Percentiles rank a stretch among this genome's conserved stretches.
These are phyloP conservation scores for Selene dorsalis DNA, from an alignment of 2,797 vertebrate species.

Conservation along the genomic window DNA sequence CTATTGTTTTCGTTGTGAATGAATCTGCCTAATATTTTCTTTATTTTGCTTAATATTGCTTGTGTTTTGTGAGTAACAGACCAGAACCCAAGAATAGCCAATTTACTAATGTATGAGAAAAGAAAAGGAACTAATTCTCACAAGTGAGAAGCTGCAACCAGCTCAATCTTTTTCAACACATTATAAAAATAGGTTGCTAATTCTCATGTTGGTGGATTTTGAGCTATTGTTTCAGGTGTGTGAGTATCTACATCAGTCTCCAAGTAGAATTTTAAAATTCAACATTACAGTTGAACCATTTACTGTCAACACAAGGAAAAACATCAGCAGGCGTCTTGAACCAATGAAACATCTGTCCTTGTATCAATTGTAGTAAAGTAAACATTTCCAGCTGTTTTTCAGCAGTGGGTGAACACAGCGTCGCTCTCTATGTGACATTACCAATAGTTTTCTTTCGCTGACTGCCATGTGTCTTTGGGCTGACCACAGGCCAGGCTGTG, in stretches of 20 bases:
- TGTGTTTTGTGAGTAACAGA: too few species aligned
- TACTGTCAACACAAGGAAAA: not conserved
- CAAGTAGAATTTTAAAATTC: not conserved
- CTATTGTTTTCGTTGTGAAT: not conserved
- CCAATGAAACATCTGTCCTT: slow-evolving; percentile 28
- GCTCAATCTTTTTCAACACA: not conserved
- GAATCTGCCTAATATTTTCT: not conserved
- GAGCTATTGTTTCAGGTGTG: not conserved
- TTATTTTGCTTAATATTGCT: not conserved
- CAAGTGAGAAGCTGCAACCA: not conserved
- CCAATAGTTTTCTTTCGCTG: slow-evolving; percentile 54
- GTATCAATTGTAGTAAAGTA: slow-evolving; percentile 38
- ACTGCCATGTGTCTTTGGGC: slow-evolving; percentile 57
- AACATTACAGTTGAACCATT: not conserved
- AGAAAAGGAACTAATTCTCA: too few species aligned
- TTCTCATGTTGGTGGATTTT: not conserved
- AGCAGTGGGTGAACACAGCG: slow-evolving; percentile 21
- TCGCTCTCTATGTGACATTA: slow-evolving; percentile 42
- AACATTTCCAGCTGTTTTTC: slow-evolving; percentile 49
- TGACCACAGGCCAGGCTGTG: slow-evolving; percentile 69
- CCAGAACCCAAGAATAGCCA: not conserved
- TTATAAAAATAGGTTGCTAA: not conserved
- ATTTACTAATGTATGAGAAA: not conserved
- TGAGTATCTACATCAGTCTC: not conserved
- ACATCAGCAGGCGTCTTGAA: not conserved